Percentiles rank a stretch among this genome's conserved stretches.
phyloP scores from a whole-genome alignment of 2,888 invertebrate genomes.

The Apamea crenata region DNA sequence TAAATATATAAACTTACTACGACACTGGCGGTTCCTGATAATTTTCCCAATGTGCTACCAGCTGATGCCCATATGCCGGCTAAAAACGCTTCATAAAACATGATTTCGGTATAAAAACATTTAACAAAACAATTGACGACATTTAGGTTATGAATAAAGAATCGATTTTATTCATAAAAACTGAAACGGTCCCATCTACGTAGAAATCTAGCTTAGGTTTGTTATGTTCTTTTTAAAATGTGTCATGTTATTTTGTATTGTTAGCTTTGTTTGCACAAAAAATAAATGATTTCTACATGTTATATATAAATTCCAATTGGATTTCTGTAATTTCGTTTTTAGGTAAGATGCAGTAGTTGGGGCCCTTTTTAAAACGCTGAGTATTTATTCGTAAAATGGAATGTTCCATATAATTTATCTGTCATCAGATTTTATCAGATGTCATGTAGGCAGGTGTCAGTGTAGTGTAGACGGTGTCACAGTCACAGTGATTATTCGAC shows the following conservation, averaged over 20 bases:
- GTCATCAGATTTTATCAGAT: constrained; percentile 17
- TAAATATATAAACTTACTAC: constrained; percentile 76
- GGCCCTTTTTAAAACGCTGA: neutral
- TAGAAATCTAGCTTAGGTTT: neutral
- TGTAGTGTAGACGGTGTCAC: constrained; percentile 11
- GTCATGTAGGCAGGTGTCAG: too few species aligned
- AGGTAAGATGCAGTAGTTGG: neutral
- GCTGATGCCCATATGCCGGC: constrained; percentile 91
- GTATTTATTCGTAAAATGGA: constrained; percentile 30
- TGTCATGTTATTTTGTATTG: neutral
- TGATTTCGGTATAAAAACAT: constrained; percentile 72
- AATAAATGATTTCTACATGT: fast-evolving
- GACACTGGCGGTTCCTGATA: constrained; percentile 86
- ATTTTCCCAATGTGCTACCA: constrained; percentile 92
- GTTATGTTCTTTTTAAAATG: neutral
- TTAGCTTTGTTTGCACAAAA: neutral
- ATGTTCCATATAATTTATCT: constrained; percentile 10
- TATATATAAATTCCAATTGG: neutral
- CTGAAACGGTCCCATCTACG: constrained; percentile 26
- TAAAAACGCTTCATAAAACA: constrained; percentile 88
- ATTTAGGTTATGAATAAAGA: constrained; percentile 57
- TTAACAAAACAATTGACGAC: constrained; percentile 54
- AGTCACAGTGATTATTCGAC: neutral
- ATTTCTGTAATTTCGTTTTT: neutral
- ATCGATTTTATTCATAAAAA: constrained; percentile 60